phyloP scores from a whole-genome alignment of 2,113 vertebrate genomes.

The Neotoma lepida region DNA sequence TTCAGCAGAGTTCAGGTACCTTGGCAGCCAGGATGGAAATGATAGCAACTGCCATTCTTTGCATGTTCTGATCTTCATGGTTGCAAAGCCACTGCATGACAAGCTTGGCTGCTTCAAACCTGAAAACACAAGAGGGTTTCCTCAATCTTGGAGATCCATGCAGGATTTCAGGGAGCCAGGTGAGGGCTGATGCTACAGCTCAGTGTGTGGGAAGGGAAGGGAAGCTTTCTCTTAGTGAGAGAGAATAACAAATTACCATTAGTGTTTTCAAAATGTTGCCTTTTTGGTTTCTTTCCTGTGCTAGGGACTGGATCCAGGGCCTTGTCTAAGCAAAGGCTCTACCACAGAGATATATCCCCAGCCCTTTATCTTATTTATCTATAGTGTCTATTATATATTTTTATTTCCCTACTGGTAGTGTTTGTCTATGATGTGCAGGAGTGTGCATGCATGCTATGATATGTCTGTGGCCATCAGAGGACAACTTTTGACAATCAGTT shows the following conservation, averaged over 20 bases:
- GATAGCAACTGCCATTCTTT: constrained; percentile 99
- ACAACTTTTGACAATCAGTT: not conserved
- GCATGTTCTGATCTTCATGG: constrained; percentile 99
- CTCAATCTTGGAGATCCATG: not conserved
- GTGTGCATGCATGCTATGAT: not conserved
- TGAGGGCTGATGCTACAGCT: not conserved
- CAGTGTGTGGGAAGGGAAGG: not conserved
- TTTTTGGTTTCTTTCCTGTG: not conserved
- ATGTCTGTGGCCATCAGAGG: not conserved
- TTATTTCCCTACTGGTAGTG: not conserved
- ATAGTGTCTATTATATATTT: not conserved
- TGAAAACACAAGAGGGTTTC: constrained; percentile 78
- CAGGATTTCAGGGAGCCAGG: constrained; percentile 9
- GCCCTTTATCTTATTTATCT: not conserved
- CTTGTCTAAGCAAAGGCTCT: not conserved
- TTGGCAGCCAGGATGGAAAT: constrained; percentile 99
- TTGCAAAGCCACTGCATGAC: constrained; percentile 99
- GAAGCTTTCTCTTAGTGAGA: constrained; percentile 39
- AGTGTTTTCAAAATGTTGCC: not conserved
- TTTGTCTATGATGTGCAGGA: not conserved
- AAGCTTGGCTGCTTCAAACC: constrained; percentile 98
- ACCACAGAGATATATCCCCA: not conserved
- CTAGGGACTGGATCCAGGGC: not conserved
- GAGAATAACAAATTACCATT: constrained; percentile 17
- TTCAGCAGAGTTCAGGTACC: constrained; percentile 82